These are phyloP conservation scores for Macaca fascicularis DNA, from an alignment of 2,113 vertebrate genomes.

Conservation along the genomic window DNA sequence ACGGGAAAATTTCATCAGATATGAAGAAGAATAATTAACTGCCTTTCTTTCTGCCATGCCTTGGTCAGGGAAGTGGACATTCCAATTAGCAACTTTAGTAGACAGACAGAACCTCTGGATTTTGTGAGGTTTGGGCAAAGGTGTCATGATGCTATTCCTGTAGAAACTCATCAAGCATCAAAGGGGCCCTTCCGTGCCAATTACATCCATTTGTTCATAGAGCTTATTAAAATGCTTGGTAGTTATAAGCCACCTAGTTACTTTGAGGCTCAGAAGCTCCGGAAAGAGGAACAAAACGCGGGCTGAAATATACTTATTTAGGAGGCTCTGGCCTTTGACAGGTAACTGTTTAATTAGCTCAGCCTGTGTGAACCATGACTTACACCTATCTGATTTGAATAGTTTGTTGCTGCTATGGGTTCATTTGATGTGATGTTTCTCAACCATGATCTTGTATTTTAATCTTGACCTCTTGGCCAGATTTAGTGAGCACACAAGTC, in stretches of 20 bases:
- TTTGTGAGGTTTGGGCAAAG: constrained; percentile 79
- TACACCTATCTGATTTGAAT: neutral
- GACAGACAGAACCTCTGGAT: constrained; percentile 68
- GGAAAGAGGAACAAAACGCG: constrained; percentile 46
- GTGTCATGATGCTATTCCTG: constrained; percentile 80
- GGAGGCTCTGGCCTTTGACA: constrained; percentile 40
- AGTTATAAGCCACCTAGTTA: constrained; percentile 71
- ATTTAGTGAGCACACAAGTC: neutral
- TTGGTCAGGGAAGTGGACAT: constrained; percentile 80
- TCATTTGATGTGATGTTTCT: neutral
- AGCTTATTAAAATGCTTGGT: constrained; percentile 86
- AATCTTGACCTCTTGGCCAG: neutral
- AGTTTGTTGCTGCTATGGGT: constrained; percentile 25
- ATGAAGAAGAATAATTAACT: constrained; percentile 87
- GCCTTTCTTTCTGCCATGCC: constrained; percentile 81
- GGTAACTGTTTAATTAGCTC: constrained; percentile 57
- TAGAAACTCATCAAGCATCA: constrained; percentile 77
- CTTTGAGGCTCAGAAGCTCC: constrained; percentile 51
- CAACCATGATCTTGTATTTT: neutral
- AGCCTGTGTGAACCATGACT: neutral
- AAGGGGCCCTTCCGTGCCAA: constrained; percentile 70
- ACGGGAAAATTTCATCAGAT: constrained; percentile 85
- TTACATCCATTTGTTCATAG: constrained; percentile 69
- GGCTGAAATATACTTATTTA: neutral
- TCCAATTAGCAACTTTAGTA: constrained; percentile 84